Base-by-base conservation (phyloP, 2,797 vertebrate genomes). In the Sebastes matsubarae region DNA sequence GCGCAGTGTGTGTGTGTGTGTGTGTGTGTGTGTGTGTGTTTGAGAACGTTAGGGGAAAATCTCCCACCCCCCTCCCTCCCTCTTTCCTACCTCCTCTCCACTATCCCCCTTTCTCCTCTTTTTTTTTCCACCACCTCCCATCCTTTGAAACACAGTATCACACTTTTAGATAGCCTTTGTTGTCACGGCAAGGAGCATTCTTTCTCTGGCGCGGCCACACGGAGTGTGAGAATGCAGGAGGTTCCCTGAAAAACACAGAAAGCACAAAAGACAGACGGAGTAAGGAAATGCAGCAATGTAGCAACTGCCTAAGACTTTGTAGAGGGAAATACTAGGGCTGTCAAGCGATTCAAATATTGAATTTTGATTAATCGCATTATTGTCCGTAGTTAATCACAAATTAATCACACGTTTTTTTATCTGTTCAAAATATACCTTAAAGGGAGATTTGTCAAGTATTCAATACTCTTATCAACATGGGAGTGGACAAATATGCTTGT, bases 121-220 rank as follows among this genome's bases (percentile, higher is more conserved):
- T 87, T 85, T 34, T 38, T 89, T 85, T 89, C 88, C 80, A 83
- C 89, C 88, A 91, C 87, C 89, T 93, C 90, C 87, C 86, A 85
- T 93, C 89, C 92, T 94, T 93, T 94, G 89, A 93, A 92, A 93
- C 89, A 90, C 90, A 89, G 91, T 93, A 93, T 94, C 92, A 92
- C 91, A 93, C 91, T 92, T 54, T 93, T 91, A 92, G 88, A 92
- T 91, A 82, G 87, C 80, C 88, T 94, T 94, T 95, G 89, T 95
- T 94, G 92, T 94, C 93, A 88, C 90, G 74, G 88, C 86, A 83
- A 93, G 92, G 60, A 89, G 87, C 82, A 86, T 90, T 93, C 91
- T 91, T 91, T 88, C 90, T 86, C 65, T 68, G 78, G 81, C 87
- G 59, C 58, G 82, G 84, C 89, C 89, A 88, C 88, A 88, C 86